Base-by-base conservation (phyloP, 2,797 vertebrate genomes). In the Artibeus lituratus region DNA sequence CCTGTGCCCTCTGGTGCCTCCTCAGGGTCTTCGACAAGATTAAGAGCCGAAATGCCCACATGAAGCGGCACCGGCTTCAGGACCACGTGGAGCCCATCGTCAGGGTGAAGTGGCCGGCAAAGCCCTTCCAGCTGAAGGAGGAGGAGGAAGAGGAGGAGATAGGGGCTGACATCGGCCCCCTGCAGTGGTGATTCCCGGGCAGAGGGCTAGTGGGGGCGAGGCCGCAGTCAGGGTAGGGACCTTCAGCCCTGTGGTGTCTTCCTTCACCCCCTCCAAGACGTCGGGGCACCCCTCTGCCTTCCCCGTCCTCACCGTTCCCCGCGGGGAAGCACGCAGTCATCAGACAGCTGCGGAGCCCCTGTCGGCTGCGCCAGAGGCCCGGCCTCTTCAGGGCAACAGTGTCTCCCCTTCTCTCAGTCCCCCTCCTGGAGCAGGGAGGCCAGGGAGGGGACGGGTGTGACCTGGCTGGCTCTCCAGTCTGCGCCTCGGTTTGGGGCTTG, bases 11-110 rank as follows among this genome's bases (percentile, higher is more conserved):
- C 37, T 42, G 57, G 32, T 73, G 16, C 44, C 42, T 81, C 72
- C 67, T 35, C 92, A 98, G 98, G 94, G 98, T 98, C 11, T 99
- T 99, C 1, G 97, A 98, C 94, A 98, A 98, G 96, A 98, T 98
- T 93, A 98, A 98, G 94, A 98, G 98, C 82, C 98, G 98, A 29
- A 99, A 98, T 7, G 98, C 98, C 78, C 98, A 98, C 91, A 98
- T 98, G 98, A 99, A 98, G 94, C 98, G 96, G 19, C 98, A 98
- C 87, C 98, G 97, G n/a, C 97, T 98, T 37, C 98, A 98, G 91
- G 98, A 98, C 81, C 97, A 98, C 0, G 76, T 96, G 77, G 98
- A 98, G 35, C 97, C 97, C 0, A 26, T 94, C 1, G 96, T 98
- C 78, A 97, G 97, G 94, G 91, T 97, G 70, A 97, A 97, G 65